Evolutionary conservation across 2,888 invertebrate species (phyloP).

Genomic region (Chalcosyrphus nemorum): DNA sequence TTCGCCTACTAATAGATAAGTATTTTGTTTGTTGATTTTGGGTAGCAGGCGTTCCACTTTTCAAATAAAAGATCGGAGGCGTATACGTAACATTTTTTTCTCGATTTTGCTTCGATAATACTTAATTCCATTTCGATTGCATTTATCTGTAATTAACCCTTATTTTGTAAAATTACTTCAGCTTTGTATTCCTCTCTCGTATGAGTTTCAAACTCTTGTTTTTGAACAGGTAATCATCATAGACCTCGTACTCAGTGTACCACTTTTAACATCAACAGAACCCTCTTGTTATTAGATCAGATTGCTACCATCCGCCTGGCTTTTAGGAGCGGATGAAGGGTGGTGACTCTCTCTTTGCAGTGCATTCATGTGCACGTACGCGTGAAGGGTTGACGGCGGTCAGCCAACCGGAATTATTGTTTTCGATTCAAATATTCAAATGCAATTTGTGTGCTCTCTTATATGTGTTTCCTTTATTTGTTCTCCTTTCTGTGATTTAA

Average conservation of each 20-base stretch:
- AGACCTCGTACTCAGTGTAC: background rate
- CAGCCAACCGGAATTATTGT: constrained; percentile 60
- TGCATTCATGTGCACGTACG: constrained; percentile 33
- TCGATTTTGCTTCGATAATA: background rate
- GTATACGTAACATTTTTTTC: constrained; percentile 17
- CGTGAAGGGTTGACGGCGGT: constrained; percentile 49
- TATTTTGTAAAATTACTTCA: background rate
- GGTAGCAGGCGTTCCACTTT: background rate
- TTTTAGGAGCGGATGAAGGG: background rate
- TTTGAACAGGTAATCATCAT: background rate
- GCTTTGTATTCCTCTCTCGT: constrained; percentile 1
- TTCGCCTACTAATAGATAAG: background rate
- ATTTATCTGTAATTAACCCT: constrained; percentile 12
- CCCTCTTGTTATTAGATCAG: background rate
- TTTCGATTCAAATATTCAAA: constrained; percentile 63
- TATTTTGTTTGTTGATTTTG: constrained; percentile 33
- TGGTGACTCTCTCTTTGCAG: background rate
- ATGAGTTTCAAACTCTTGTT: constrained; percentile 14
- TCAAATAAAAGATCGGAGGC: background rate
- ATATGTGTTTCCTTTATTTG: constrained; percentile 24
- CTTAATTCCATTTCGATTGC: constrained; percentile 38
- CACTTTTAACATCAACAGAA: background rate
- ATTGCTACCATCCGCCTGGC: background rate
- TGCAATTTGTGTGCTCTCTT: constrained; percentile 49
- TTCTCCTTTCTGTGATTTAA: constrained; percentile 5